Evolutionary conservation across 2,888 invertebrate genomes (phyloP).

Genomic region (Podabrus alpinus): DNA sequence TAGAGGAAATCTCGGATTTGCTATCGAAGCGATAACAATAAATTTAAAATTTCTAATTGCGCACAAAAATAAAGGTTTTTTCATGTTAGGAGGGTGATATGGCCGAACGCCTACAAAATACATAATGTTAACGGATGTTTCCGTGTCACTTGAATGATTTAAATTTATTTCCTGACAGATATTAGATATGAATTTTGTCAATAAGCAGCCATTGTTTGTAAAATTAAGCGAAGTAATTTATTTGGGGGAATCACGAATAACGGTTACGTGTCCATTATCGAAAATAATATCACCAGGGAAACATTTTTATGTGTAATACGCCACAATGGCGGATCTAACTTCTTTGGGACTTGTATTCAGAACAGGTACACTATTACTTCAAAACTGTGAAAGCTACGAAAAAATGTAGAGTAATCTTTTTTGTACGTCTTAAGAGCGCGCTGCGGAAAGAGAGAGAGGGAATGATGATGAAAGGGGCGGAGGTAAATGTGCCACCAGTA

Average conservation of each 20-base stretch:
- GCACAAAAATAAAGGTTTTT: neutral
- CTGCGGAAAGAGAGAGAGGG: too few species aligned
- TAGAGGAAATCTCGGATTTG: conserved; percentile 7
- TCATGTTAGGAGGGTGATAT: neutral
- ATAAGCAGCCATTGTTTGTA: neutral
- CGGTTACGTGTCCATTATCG: neutral
- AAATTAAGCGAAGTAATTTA: neutral
- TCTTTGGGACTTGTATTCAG: too few species aligned
- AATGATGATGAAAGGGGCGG: too few species aligned
- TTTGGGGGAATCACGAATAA: neutral
- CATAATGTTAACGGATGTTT: conserved; percentile 8
- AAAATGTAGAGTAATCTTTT: too few species aligned
- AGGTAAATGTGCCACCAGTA: too few species aligned
- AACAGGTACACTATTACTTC: too few species aligned
- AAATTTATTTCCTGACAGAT: neutral
- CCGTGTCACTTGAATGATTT: conserved; percentile 11
- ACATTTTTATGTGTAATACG: neutral
- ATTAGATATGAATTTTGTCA: neutral
- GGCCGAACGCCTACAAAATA: conserved; percentile 8
- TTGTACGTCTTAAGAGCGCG: too few species aligned
- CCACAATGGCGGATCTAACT: neutral
- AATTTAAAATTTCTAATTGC: conserved; percentile 4
- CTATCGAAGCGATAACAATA: neutral
- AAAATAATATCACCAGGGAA: too few species aligned
- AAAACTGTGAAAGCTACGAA: too few species aligned